Evolutionary conservation across 2,113 vertebrate species (phyloP).

Genomic region (Xiphophorus couchianus): DNA sequence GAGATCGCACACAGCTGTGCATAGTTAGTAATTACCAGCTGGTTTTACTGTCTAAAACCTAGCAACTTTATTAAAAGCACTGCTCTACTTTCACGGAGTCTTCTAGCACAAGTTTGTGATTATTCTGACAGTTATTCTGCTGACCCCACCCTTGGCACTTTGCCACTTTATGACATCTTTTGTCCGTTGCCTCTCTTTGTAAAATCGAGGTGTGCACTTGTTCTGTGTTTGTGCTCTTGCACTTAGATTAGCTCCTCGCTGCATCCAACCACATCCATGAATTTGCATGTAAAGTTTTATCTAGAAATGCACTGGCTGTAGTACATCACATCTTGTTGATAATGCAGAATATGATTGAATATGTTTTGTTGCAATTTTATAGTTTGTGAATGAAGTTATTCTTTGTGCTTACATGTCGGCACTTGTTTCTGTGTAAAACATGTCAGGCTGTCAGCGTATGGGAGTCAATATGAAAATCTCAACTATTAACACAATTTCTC

Average conservation of each 20-base stretch:
- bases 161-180: not conserved
- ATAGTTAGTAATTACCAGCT: constrained; percentile 22
- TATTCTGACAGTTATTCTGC: not conserved
- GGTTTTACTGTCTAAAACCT: not conserved
- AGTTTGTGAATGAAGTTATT: not conserved
- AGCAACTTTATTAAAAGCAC: not conserved
- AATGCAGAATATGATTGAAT: not conserved
- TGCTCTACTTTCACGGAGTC: not conserved
- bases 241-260: not conserved
- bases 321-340: not conserved
- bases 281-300: not conserved
- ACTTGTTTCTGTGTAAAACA: no score
- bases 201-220: not conserved
- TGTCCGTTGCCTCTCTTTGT: not conserved
- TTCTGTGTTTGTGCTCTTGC: not conserved
- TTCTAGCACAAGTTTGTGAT: not conserved
- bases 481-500: no score
- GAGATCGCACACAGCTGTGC: constrained; percentile 31
- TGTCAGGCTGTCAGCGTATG: not conserved
- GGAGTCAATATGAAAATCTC: not conserved
- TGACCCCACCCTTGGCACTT: not conserved
- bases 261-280: not conserved
- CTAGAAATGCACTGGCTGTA: not conserved
- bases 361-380: no score
- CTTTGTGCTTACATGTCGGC: no score